Evolutionary conservation across 2,888 invertebrate genomes (phyloP).

Genomic region (Ischnura elegans): DNA sequence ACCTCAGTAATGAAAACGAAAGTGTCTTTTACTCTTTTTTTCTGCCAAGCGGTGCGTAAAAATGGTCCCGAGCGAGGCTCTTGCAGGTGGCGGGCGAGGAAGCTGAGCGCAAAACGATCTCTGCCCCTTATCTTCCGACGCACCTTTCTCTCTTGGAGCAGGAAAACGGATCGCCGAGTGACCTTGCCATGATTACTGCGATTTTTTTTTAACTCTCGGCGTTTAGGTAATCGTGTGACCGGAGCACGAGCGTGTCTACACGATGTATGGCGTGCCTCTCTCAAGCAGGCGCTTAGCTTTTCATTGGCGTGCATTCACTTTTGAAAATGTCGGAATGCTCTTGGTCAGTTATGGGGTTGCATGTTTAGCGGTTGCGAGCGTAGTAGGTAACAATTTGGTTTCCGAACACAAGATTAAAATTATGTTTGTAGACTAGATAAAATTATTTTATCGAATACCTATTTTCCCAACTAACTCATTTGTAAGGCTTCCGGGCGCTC

Average conservation of each 20-base stretch:
- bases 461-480: too few relatives aligned
- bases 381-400: too few relatives aligned
- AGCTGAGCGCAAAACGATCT: neutral
- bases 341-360: too few relatives aligned
- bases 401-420: too few relatives aligned
- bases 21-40: constrained; percentile 6
- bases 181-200: constrained; percentile 40
- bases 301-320: neutral
- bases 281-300: neutral
- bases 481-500: too few relatives aligned
- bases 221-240: constrained; percentile 21
- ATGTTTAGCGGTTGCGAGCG: too few relatives aligned
- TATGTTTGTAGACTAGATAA: too few relatives aligned
- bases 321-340: too few relatives aligned
- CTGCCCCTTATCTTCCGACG: too few relatives aligned
- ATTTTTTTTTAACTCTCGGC: constrained; percentile 3
- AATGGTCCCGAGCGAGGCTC: neutral
- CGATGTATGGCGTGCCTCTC: neutral
- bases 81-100: neutral
- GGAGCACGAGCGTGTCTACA: neutral
- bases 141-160: neutral
- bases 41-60: neutral
- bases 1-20: constrained; percentile 30
- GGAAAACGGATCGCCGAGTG: neutral
- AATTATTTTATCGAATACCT: too few relatives aligned